A percentile compares a stretch with the other conserved stretches of the same genome.
Evolutionary conservation across 2,888 invertebrate species (phyloP).

Genomic region (Sicus ferrugineus): DNA sequence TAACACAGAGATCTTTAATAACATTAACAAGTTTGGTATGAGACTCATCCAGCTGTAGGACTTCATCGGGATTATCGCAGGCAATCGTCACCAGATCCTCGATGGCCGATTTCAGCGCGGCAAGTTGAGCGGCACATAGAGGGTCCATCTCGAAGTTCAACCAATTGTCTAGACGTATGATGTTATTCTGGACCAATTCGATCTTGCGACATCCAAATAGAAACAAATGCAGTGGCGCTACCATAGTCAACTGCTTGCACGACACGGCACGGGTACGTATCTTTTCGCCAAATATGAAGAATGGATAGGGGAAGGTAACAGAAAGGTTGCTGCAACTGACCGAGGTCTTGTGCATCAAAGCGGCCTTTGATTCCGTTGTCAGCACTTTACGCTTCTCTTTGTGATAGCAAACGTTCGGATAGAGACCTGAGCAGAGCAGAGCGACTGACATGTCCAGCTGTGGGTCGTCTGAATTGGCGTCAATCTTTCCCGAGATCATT

Average conservation of each 20-base stretch:
- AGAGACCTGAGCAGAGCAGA: slow-evolving; percentile 88
- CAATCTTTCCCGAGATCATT: slow-evolving; percentile 76
- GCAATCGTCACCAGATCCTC: slow-evolving; percentile 85
- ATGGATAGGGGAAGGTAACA: slow-evolving; percentile 88
- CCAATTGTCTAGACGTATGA: slow-evolving; percentile 92
- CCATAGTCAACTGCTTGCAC: slow-evolving; percentile 97
- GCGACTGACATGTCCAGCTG: slow-evolving; percentile 84
- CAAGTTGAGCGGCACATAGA: slow-evolving; percentile 78
- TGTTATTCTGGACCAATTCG: slow-evolving; percentile 66
- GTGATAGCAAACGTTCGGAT: slow-evolving; percentile 96
- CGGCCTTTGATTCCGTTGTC: slow-evolving; percentile 94
- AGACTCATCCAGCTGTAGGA: slow-evolving; percentile 66
- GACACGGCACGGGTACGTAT: slow-evolving; percentile 94
- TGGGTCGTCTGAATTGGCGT: slow-evolving; percentile 79
- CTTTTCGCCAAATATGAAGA: slow-evolving; percentile 98
- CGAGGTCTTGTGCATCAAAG: slow-evolving; percentile 95
- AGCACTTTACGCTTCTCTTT: slow-evolving; percentile 95
- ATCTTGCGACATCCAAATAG: slow-evolving; percentile 88
- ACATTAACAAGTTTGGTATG: slow-evolving; percentile 70
- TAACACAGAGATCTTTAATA: slow-evolving; percentile 77
- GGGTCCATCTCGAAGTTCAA: slow-evolving; percentile 88
- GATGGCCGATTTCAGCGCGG: slow-evolving; percentile 86
- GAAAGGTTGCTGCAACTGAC: slow-evolving; percentile 90
- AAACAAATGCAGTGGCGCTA: slow-evolving; percentile 90
- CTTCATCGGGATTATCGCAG: slow-evolving; percentile 80